A percentile compares a stretch with the other conserved stretches of the same genome.
Conservation (phyloP, 2,113 vertebrate genomes). For the Paramormyrops kingsleyae region DNA sequence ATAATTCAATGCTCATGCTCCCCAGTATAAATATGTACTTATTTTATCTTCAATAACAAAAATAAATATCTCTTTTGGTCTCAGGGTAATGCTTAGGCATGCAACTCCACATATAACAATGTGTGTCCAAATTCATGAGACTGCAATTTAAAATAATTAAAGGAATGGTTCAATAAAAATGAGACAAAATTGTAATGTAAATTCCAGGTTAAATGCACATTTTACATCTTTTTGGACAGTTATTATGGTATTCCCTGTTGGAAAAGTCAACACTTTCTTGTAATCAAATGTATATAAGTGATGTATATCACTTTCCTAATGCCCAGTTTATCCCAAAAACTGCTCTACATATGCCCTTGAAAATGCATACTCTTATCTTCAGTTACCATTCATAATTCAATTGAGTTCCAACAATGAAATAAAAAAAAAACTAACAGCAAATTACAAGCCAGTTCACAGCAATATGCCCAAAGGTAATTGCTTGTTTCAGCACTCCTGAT, state of each 20-base stretch:
- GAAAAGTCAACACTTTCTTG: background rate
- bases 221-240: background rate
- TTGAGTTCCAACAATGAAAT: background rate
- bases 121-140: background rate
- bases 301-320: too few species aligned
- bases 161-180: background rate
- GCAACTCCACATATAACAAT: background rate
- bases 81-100: background rate
- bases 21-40: conserved; percentile 1
- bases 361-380: background rate
- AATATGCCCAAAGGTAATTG: background rate
- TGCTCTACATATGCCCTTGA: background rate
- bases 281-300: background rate
- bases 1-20: background rate
- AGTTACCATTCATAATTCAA: conserved; percentile 3
- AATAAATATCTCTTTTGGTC: conserved; percentile 14
- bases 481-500: background rate
- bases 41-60: conserved; percentile 2
- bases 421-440: background rate
- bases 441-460: background rate
- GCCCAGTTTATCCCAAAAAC: too few species aligned
- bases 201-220: background rate
- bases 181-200: background rate
- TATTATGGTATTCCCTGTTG: background rate
- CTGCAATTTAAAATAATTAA: background rate